A percentile compares a stretch with the other conserved stretches of the same genome.
Evolutionary conservation across 2,113 vertebrate genomes (phyloP).

Genomic region (Pomatostomus ruficeps): DNA sequence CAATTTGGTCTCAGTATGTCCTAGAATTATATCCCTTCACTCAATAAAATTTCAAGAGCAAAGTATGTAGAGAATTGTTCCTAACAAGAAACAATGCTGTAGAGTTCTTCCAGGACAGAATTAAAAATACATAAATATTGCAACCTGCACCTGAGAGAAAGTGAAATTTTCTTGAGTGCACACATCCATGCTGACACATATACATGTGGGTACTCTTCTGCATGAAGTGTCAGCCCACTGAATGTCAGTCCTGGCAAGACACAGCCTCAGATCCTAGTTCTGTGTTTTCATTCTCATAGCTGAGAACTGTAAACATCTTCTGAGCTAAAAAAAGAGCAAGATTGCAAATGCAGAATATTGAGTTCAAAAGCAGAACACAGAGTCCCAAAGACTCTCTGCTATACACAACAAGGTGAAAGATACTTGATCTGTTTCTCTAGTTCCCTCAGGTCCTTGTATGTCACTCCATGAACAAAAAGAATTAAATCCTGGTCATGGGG

Average conservation of each 20-base stretch:
- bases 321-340: neutral
- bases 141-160: neutral
- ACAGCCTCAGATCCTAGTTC: neutral
- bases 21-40: neutral
- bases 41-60: neutral
- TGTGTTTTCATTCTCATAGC: neutral
- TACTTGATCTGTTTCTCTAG: neutral
- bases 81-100: neutral
- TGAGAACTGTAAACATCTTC: neutral
- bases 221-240: neutral
- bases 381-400: neutral
- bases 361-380: neutral
- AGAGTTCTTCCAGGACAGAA: neutral
- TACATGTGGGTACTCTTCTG: neutral
- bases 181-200: accelerated
- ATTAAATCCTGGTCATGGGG: neutral
- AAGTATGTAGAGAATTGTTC: neutral
- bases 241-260: neutral
- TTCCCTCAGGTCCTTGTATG: neutral
- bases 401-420: neutral
- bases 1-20: neutral
- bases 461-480: neutral
- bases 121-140: neutral
- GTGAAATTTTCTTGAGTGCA: neutral
- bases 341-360: neutral